Percentiles rank a stretch among this genome's conserved stretches.
phyloP scores from a whole-genome alignment of 2,797 vertebrate species.

The Mormyrops boulengeri region DNA sequence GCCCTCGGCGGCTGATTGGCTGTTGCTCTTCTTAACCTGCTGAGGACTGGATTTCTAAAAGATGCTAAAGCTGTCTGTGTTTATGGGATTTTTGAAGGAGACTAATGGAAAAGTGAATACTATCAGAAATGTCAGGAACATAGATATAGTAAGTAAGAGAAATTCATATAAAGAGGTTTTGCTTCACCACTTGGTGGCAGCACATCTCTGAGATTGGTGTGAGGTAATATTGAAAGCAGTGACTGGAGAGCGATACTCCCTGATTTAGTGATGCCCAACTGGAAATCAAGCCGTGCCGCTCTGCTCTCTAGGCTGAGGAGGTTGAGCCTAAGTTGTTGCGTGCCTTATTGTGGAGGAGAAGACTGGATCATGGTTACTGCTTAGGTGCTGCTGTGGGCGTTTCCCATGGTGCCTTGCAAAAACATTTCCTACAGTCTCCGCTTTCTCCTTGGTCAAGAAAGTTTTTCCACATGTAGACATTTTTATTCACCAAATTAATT shows the following conservation, averaged over 20 bases:
- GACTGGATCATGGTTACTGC: not conserved
- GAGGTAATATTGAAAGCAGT: not conserved
- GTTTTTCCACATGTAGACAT: not conserved
- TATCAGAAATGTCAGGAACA: slow-evolving; percentile 1
- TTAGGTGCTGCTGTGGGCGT: not conserved
- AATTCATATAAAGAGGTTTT: slow-evolving; percentile 1
- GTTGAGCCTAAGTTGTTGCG: not conserved
- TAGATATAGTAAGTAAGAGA: not conserved
- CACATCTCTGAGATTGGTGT: slow-evolving; percentile 21
- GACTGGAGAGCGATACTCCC: not conserved
- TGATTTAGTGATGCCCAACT: not conserved
- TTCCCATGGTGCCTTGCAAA: slow-evolving; percentile 17
- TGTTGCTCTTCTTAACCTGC: not conserved
- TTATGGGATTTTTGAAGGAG: slow-evolving; percentile 19
- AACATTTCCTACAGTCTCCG: not conserved
- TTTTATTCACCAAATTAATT: slow-evolving; percentile 9
- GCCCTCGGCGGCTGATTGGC: slow-evolving; percentile 67
- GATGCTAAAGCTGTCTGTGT: not conserved
- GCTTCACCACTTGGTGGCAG: slow-evolving; percentile 46
- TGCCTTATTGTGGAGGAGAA: not conserved
- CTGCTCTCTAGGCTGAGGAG: not conserved
- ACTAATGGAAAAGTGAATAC: slow-evolving; percentile 16
- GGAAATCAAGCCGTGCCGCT: not conserved
- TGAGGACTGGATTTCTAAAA: not conserved
- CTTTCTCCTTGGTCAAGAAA: not conserved